Conservation (phyloP, 2,888 invertebrate genomes). For the Drosophila tanythrix region DNA sequence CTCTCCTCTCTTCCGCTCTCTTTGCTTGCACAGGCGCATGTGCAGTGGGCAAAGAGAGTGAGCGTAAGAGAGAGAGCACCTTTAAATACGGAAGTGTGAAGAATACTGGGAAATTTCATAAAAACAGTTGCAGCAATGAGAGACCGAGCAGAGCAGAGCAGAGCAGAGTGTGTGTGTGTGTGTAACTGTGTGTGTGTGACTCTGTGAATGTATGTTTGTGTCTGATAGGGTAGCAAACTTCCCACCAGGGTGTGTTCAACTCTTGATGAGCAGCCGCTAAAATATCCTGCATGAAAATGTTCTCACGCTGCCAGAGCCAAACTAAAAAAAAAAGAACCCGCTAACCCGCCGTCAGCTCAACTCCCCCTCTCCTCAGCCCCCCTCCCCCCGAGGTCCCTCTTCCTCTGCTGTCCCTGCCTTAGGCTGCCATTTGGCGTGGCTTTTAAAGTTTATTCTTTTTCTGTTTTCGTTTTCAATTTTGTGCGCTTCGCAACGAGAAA, state of each 20-base stretch:
- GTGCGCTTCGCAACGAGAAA: conserved; percentile 39
- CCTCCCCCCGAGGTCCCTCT: conserved; percentile 9
- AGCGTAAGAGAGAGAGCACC: conserved; percentile 16
- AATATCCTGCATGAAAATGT: conserved; percentile 78
- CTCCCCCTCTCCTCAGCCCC: not conserved
- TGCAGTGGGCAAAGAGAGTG: conserved; percentile 32
- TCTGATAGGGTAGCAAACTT: conserved; percentile 73
- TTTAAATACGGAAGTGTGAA: conserved; percentile 63
- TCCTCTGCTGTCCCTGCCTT: conserved; percentile 14
- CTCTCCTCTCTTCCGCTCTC: conserved; percentile 16
- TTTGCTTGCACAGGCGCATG: conserved; percentile 50
- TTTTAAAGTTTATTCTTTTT: conserved; percentile 50
- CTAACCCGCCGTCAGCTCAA: conserved; percentile 3
- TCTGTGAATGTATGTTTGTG: conserved; percentile 23
- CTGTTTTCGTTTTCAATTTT: conserved; percentile 53
- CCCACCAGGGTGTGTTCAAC: conserved; percentile 81
- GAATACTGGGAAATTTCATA: conserved; percentile 77
- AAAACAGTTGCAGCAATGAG: conserved; percentile 22
- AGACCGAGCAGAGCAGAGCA: conserved; percentile 12
- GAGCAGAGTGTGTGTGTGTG: conserved; percentile 23
- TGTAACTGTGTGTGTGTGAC: conserved; percentile 24
- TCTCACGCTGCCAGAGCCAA: conserved; percentile 72
- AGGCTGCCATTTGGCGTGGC: conserved; percentile 50
- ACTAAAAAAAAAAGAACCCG: conserved; percentile 7
- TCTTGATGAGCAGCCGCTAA: conserved; percentile 74